Percentiles rank a stretch among this genome's conserved stretches.
Evolutionary conservation across 2,888 invertebrate species (phyloP).

Genomic region (Myathropa florea): DNA sequence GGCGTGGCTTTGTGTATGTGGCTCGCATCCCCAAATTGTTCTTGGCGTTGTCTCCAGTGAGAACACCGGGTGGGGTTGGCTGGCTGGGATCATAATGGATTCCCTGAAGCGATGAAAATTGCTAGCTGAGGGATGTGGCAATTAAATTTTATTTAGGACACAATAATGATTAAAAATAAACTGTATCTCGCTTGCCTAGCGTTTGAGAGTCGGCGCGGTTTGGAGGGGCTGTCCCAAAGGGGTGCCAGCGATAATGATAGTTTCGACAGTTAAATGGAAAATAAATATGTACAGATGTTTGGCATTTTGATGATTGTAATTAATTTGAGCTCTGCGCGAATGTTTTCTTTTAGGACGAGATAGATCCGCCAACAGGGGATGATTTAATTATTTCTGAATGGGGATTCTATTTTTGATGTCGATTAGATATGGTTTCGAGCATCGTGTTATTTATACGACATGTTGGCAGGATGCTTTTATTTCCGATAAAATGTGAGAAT

Average conservation of each 20-base stretch:
- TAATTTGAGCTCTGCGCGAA: conserved; percentile 36
- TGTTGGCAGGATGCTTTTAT: no score
- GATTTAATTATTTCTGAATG: not conserved
- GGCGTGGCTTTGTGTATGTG: no score
- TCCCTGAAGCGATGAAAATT: conserved; percentile 46
- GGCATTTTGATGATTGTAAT: conserved; percentile 57
- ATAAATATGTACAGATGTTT: conserved; percentile 44
- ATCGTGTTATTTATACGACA: not conserved
- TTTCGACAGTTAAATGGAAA: conserved; percentile 47
- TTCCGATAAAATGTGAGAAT: no score
- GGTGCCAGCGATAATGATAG: conserved; percentile 40
- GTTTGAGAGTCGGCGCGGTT: not conserved
- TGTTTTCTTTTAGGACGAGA: conserved; percentile 4
- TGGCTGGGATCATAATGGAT: conserved; percentile 36
- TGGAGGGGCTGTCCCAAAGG: conserved; percentile 37
- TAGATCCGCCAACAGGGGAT: not conserved
- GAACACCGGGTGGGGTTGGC: not conserved
- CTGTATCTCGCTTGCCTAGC: not conserved
- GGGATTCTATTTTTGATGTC: not conserved
- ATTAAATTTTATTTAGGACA: conserved; percentile 61
- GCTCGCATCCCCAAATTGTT: not conserved
- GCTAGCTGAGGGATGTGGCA: conserved; percentile 25
- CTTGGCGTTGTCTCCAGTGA: not conserved
- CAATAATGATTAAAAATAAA: conserved; percentile 64
- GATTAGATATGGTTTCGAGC: not conserved